These are phyloP conservation scores for Chrosomus eos DNA, from an alignment of 2,797 vertebrate species.

Conservation along the genomic window DNA sequence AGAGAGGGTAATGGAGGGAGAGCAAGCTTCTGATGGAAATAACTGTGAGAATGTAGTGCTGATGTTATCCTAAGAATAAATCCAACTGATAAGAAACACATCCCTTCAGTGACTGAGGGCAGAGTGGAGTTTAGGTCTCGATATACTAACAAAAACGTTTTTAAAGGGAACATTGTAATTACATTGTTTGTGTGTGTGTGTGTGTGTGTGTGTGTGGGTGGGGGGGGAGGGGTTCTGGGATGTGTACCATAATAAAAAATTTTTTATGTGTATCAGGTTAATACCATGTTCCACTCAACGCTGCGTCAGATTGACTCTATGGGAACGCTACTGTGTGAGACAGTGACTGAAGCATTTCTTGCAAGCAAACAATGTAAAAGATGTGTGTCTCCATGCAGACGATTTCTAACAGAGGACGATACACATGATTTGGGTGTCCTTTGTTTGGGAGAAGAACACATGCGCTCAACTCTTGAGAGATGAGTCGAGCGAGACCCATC, in stretches of 20 bases:
- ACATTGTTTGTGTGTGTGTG: not conserved
- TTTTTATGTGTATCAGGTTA: not conserved
- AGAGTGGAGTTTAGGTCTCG: not conserved
- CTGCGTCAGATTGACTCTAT: not conserved
- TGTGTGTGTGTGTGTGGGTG: not conserved
- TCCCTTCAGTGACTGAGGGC: not conserved
- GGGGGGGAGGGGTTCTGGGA: not conserved
- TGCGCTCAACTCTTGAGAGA: not conserved
- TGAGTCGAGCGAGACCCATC: too few species aligned
- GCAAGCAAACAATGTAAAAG: not conserved
- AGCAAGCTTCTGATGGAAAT: constrained; percentile 36
- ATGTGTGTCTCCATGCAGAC: not conserved
- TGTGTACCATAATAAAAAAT: not conserved
- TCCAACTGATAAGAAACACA: constrained; percentile 3
- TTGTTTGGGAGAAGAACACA: not conserved
- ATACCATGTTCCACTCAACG: too few species aligned
- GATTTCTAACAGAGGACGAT: not conserved
- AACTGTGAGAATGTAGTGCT: constrained; percentile 26
- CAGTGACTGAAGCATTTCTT: too few species aligned
- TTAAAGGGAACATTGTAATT: not conserved
- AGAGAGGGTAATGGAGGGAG: not conserved
- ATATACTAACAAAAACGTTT: not conserved
- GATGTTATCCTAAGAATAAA: constrained; percentile 32
- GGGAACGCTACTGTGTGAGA: too few species aligned
- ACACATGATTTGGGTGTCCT: not conserved